Percentiles rank a stretch among this genome's conserved stretches.
Conservation (phyloP, 2,113 vertebrate species). For the Octodon degus region DNA sequence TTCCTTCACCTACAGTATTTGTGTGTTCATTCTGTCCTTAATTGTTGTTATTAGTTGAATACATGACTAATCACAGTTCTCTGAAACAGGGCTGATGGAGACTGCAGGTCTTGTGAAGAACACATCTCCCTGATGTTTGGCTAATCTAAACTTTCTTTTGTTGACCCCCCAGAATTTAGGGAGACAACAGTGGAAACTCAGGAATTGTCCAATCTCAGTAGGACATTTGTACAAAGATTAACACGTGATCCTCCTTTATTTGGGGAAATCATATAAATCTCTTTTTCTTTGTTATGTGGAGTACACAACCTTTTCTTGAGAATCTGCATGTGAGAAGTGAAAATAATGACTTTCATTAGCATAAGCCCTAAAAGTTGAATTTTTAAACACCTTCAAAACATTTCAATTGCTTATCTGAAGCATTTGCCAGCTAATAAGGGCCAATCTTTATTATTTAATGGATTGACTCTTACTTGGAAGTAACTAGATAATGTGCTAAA, state of each 20-base stretch:
- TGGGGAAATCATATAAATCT: conserved; percentile 67
- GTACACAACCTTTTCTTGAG: conserved; percentile 6
- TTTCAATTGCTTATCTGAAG: neutral
- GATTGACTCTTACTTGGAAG: neutral
- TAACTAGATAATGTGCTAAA: neutral
- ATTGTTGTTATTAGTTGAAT: neutral
- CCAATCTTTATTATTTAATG: neutral
- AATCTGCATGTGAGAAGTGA: conserved; percentile 46
- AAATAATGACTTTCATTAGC: neutral
- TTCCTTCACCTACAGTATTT: neutral
- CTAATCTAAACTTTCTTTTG: conserved; percentile 26
- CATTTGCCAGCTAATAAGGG: neutral
- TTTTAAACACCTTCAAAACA: neutral
- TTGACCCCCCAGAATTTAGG: neutral
- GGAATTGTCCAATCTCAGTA: neutral
- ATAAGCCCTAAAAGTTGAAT: neutral
- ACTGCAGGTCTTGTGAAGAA: neutral
- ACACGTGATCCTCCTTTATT: conserved; percentile 43
- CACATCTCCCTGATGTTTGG: conserved; percentile 33
- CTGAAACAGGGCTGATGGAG: conserved; percentile 52
- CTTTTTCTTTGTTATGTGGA: neutral
- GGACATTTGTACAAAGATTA: conserved; percentile 24
- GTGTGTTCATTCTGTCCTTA: neutral
- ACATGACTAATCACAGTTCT: conserved; percentile 28
- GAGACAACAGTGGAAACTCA: neutral